phyloP scores from a whole-genome alignment of 1,140 invertebrate species.

The Brachionus manjavacas region DNA sequence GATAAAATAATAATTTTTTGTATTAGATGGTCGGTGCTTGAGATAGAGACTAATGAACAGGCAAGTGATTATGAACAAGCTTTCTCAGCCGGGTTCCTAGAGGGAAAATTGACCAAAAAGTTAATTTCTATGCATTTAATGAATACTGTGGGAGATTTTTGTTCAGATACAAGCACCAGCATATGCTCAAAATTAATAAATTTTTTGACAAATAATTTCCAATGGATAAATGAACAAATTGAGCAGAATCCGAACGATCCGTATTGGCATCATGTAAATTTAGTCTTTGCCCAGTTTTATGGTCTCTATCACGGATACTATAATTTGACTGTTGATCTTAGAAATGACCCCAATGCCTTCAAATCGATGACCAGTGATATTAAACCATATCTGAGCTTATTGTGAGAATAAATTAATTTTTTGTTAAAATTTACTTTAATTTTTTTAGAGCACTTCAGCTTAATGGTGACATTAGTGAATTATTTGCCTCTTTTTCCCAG shows the following conservation, averaged over 20 bases:
- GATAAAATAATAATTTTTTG: not conserved
- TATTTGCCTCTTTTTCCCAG: constrained; percentile 60
- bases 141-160: constrained; percentile 69
- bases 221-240: constrained; percentile 63
- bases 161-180: constrained; percentile 59
- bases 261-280: constrained; percentile 71
- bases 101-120: constrained; percentile 61
- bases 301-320: constrained; percentile 60
- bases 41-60: constrained; percentile 48
- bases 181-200: constrained; percentile 68
- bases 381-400: constrained; percentile 14
- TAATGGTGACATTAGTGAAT: constrained; percentile 71
- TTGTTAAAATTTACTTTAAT: not conserved
- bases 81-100: constrained; percentile 79
- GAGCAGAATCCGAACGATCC: constrained; percentile 60
- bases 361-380: not conserved
- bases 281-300: constrained; percentile 58
- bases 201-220: constrained; percentile 60
- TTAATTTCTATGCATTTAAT: constrained; percentile 72
- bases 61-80: constrained; percentile 67
- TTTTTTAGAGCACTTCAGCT: constrained; percentile 58
- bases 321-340: constrained; percentile 52
- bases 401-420: constrained; percentile 46
- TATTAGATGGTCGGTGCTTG: constrained; percentile 53
- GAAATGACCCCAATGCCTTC: not conserved